Conservation (phyloP, 2,797 vertebrate species). For the Taeniopygia guttata region DNA sequence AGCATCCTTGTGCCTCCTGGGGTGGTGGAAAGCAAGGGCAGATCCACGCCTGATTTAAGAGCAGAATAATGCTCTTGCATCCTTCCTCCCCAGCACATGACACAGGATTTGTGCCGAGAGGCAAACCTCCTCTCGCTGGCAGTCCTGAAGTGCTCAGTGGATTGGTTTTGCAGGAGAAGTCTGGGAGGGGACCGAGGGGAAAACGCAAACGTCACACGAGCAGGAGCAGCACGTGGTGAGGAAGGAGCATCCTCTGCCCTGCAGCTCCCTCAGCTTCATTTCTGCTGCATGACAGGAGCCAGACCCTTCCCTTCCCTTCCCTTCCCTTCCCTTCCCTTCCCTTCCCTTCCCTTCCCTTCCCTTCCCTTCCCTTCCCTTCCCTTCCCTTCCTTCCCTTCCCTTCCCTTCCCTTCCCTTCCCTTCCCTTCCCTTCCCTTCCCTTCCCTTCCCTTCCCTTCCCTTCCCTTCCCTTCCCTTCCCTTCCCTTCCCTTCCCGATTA, state of each 20-base stretch:
- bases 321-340: too few relatives aligned
- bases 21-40: not conserved
- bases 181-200: not conserved
- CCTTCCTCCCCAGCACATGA: not conserved
- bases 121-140: not conserved
- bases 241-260: not conserved
- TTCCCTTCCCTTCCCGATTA: slow-evolving; percentile 1
- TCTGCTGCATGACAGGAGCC: not conserved
- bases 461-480: too few relatives aligned
- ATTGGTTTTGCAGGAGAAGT: not conserved
- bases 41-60: not conserved
- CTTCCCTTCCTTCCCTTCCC: too few relatives aligned
- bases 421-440: too few relatives aligned
- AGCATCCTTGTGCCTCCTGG: not conserved
- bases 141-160: not conserved
- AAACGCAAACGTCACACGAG: not conserved
- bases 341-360: too few relatives aligned
- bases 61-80: not conserved
- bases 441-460: too few relatives aligned
- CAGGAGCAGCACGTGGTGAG: not conserved
- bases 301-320: too few relatives aligned
- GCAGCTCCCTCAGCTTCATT: not conserved
- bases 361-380: too few relatives aligned
- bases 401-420: too few relatives aligned
- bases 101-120: not conserved